Percentiles rank a stretch among this genome's conserved stretches.
Evolutionary conservation across 2,113 vertebrate species (phyloP).

Genomic region (Xenus cinereus): DNA sequence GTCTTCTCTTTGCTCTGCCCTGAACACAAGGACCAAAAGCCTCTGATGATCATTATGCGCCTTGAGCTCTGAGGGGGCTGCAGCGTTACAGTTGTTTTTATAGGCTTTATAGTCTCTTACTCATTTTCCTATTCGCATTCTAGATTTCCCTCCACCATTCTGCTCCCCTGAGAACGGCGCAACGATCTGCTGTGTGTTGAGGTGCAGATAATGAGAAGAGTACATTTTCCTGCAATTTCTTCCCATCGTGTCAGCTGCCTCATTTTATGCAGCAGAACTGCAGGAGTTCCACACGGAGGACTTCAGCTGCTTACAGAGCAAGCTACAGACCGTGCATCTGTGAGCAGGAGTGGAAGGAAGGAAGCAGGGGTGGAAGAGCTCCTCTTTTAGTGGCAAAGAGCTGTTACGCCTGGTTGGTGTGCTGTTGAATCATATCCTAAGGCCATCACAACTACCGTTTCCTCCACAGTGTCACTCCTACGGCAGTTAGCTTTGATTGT

Average conservation of each 20-base stretch:
- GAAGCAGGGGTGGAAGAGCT: conserved; percentile 1
- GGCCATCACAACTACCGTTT: not conserved
- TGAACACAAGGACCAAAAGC: not conserved
- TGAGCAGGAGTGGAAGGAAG: conserved; percentile 15
- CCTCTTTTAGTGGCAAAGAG: not conserved
- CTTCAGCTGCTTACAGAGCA: not conserved
- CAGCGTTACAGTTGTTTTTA: not conserved
- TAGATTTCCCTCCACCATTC: not conserved
- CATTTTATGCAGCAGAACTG: not conserved
- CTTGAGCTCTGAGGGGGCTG: not conserved
- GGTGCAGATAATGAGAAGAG: not conserved
- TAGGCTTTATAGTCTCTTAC: not conserved
- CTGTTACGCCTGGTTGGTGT: not conserved
- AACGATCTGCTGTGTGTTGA: not conserved
- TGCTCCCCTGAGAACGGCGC: not conserved
- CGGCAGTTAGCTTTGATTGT: not conserved
- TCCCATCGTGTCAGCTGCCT: not conserved
- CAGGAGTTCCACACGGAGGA: not conserved
- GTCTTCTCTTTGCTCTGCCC: not conserved
- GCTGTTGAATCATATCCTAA: conserved; percentile 16
- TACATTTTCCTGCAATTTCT: not conserved
- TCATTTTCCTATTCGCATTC: not conserved
- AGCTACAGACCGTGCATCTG: not conserved
- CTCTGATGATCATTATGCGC: not conserved
- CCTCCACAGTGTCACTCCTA: not conserved